phyloP scores from a whole-genome alignment of 2,113 vertebrate species.

The Proteles cristata region DNA sequence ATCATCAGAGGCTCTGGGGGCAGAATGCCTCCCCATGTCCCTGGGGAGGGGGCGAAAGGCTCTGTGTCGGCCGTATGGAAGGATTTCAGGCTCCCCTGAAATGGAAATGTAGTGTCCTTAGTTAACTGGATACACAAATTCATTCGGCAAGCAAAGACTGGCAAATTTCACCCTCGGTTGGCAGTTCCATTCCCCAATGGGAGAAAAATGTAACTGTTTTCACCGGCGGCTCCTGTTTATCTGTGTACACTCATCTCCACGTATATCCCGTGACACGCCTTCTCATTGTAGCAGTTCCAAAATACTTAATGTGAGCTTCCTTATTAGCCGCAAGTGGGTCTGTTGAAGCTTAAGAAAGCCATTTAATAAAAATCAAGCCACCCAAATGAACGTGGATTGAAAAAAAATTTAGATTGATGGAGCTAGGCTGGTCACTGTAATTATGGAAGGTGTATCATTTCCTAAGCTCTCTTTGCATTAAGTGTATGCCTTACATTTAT shows the following conservation, averaged over 20 bases:
- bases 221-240: neutral
- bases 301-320: slow-evolving; percentile 56
- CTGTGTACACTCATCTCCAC: fast-evolving
- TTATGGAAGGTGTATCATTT: slow-evolving; percentile 90
- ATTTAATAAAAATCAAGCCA: slow-evolving; percentile 89
- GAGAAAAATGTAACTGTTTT: neutral
- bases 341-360: slow-evolving; percentile 80
- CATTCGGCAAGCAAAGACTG: neutral
- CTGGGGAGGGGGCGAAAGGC: neutral
- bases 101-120: neutral
- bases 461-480: slow-evolving; percentile 89
- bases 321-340: slow-evolving; percentile 77
- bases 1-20: neutral
- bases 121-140: neutral
- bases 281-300: neutral
- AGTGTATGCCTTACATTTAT: slow-evolving; percentile 90
- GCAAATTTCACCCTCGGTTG: neutral
- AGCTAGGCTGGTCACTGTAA: slow-evolving; percentile 86
- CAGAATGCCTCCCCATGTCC: neutral
- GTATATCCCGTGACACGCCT: neutral
- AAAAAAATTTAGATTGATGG: slow-evolving; percentile 89
- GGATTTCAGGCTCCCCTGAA: neutral
- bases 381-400: slow-evolving; percentile 87
- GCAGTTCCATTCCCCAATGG: neutral
- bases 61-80: neutral